phyloP scores from a whole-genome alignment of 2,888 invertebrate genomes.

The Ophion slaviceki region DNA sequence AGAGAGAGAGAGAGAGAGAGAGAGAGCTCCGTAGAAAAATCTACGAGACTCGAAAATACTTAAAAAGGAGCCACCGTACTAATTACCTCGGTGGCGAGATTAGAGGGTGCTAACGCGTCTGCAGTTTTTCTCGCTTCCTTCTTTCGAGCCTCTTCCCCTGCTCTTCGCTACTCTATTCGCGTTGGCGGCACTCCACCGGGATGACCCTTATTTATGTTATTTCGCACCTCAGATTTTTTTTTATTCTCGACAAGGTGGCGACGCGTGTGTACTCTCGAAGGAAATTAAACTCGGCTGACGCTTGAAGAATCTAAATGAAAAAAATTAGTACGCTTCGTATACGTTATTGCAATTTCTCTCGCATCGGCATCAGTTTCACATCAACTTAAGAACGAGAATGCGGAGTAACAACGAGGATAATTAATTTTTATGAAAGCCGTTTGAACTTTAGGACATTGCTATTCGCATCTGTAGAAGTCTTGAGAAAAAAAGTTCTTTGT shows the following conservation, averaged over 20 bases:
- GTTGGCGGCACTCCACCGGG: constrained; percentile 16
- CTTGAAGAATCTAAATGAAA: constrained; percentile 11
- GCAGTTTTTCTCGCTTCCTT: constrained; percentile 29
- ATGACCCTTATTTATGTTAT: constrained; percentile 53
- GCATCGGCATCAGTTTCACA: too few relatives aligned
- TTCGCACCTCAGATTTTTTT: constrained; percentile 25
- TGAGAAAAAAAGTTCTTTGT: neutral
- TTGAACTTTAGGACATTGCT: neutral
- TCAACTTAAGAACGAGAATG: neutral
- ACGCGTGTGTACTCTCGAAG: constrained; percentile 12
- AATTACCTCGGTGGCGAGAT: constrained; percentile 53
- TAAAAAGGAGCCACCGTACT: constrained; percentile 40
- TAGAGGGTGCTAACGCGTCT: constrained; percentile 55
- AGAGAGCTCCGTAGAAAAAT: constrained; percentile 30
- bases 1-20: neutral
- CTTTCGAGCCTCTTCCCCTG: constrained; percentile 4
- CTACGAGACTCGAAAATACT: constrained; percentile 10
- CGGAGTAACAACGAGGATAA: neutral
- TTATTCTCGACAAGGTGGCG: constrained; percentile 25
- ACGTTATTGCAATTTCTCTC: neutral
- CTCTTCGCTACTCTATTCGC: constrained; percentile 13
- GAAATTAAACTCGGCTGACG: neutral
- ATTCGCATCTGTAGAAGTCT: neutral
- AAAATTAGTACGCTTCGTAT: neutral
- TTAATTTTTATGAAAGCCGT: neutral